These are phyloP conservation scores for Pangasius mekongensis DNA, from an alignment of 2,797 vertebrate genomes.

Conservation along the genomic window DNA sequence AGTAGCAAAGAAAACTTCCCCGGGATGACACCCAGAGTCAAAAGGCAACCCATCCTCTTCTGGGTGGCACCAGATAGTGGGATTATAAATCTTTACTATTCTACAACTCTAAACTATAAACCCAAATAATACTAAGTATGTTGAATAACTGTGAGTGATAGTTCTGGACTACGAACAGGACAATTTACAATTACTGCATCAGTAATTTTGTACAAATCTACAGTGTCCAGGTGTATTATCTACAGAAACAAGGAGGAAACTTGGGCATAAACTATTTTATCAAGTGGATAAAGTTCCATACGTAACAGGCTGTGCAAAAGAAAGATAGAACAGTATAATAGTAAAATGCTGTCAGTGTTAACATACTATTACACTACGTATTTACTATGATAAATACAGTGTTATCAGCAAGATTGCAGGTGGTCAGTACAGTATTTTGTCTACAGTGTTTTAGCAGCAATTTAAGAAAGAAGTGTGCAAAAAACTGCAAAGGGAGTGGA, in stretches of 20 bases:
- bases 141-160: background rate
- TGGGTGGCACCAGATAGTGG: background rate
- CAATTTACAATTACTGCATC: background rate
- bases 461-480: too few relatives aligned
- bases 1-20: background rate
- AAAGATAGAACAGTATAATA: too few relatives aligned
- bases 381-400: too few relatives aligned
- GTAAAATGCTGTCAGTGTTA: too few relatives aligned
- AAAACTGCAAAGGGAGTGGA: too few relatives aligned
- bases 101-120: background rate
- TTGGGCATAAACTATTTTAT: background rate
- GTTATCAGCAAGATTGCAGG: too few relatives aligned
- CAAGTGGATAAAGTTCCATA: too few relatives aligned
- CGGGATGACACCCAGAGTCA: background rate
- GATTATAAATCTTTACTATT: background rate
- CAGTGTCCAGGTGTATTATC: background rate
- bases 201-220: constrained; percentile 5
- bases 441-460: too few relatives aligned
- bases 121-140: background rate
- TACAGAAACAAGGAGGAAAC: background rate
- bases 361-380: too few relatives aligned
- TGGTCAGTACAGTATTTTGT: too few relatives aligned
- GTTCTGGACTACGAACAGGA: background rate
- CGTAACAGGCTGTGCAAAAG: too few relatives aligned
- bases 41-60: background rate